These are phyloP conservation scores for Pipa parva DNA, from an alignment of 2,113 vertebrate genomes.

Conservation along the genomic window DNA sequence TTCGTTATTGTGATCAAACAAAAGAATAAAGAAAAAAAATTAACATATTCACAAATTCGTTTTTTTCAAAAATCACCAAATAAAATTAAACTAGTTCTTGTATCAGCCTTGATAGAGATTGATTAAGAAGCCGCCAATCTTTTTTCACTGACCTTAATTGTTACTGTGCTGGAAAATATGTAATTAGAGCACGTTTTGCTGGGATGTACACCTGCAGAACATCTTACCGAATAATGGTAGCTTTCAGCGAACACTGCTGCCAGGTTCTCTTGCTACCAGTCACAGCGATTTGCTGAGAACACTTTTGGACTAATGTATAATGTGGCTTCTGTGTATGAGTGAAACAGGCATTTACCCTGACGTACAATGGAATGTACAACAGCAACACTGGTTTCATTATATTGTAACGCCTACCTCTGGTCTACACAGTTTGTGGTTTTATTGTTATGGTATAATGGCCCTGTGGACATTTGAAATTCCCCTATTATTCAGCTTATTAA, in stretches of 20 bases:
- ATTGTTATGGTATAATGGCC: constrained; percentile 97
- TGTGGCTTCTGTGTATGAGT: constrained; percentile 90
- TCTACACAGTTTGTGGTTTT: constrained; percentile 90
- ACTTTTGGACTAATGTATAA: constrained; percentile 86
- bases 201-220: constrained; percentile 96
- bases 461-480: constrained; percentile 97
- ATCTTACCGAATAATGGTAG: constrained; percentile 90
- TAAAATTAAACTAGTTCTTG: constrained; percentile 67
- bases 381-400: constrained; percentile 96
- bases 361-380: constrained; percentile 96
- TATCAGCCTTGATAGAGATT: constrained; percentile 80
- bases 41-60: constrained; percentile 67
- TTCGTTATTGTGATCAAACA: constrained; percentile 53
- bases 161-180: constrained; percentile 88
- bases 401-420: constrained; percentile 85
- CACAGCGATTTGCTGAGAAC: constrained; percentile 92
- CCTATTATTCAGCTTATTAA: constrained; percentile 99
- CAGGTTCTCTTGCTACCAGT: constrained; percentile 91
- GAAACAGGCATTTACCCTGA: constrained; percentile 93
- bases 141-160: constrained; percentile 97
- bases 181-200: constrained; percentile 89
- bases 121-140: constrained; percentile 93
- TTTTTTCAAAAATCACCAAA: constrained; percentile 68
- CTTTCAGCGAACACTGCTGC: constrained; percentile 84
- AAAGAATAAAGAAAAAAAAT: constrained; percentile 48